A percentile compares a stretch with the other conserved stretches of the same genome.
Evolutionary conservation across 2,113 vertebrate species (phyloP).

Genomic region (Antennarius striatus): DNA sequence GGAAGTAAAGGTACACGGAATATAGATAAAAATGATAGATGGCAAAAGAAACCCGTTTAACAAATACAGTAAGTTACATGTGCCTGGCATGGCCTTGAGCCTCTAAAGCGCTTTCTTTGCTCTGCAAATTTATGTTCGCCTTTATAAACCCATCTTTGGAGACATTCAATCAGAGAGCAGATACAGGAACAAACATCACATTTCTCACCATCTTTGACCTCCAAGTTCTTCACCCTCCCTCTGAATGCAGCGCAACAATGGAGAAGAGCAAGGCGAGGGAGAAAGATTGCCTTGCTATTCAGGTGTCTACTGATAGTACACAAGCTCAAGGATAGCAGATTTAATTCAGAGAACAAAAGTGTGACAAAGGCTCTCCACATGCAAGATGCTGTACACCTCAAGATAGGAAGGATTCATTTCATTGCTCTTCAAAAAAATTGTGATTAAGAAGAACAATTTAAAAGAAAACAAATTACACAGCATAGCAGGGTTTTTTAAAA

Average conservation of each 20-base stretch:
- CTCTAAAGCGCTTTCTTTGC: conserved; percentile 64
- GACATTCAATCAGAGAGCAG: conserved; percentile 68
- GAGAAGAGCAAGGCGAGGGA: conserved; percentile 55
- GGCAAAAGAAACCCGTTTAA: conserved; percentile 36
- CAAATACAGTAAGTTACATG: conserved; percentile 47
- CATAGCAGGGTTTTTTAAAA: not conserved
- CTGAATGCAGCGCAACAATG: conserved; percentile 68
- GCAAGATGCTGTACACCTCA: conserved; percentile 30
- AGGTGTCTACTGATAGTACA: conserved; percentile 58
- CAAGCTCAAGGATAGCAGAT: conserved; percentile 72
- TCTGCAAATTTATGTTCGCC: conserved; percentile 65
- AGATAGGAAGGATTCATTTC: not conserved
- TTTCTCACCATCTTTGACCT: conserved; percentile 77
- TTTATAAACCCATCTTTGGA: conserved; percentile 75
- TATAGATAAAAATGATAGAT: conserved; percentile 30
- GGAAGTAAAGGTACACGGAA: conserved; percentile 22
- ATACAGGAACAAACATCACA: conserved; percentile 73
- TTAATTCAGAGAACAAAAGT: conserved; percentile 53
- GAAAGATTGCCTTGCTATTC: conserved; percentile 64
- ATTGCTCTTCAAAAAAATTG: conserved; percentile 3
- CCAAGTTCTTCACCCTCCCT: conserved; percentile 65
- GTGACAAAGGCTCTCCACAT: conserved; percentile 38
- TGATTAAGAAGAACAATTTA: not conserved
- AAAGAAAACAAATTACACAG: not conserved
- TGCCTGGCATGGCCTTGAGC: conserved; percentile 51